Percentiles rank a stretch among this genome's conserved stretches.
Conservation (phyloP, 2,888 invertebrate species). For the Lacanobia oleracea region DNA sequence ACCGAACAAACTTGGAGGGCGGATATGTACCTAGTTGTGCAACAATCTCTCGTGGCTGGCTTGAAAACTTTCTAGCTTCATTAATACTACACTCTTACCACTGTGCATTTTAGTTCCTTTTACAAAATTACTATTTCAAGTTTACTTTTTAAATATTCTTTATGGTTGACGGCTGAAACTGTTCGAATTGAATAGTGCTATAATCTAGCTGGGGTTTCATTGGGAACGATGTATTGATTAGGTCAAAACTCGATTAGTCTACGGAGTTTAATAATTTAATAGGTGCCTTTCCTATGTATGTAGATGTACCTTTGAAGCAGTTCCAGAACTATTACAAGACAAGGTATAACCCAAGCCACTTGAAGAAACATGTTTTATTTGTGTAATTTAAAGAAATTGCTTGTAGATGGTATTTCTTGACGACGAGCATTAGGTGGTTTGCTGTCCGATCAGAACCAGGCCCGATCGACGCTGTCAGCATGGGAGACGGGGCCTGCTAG, state of each 20-base stretch:
- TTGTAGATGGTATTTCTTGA: too few species aligned
- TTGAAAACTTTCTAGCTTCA: slow-evolving; percentile 69
- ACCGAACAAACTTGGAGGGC: slow-evolving; percentile 60
- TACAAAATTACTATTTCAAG: slow-evolving; percentile 40
- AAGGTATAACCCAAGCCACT: background rate
- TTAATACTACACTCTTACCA: slow-evolving; percentile 65
- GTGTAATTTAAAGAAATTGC: too few species aligned
- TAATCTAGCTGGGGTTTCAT: slow-evolving; percentile 1
- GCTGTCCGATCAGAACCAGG: too few species aligned
- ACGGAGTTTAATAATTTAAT: slow-evolving; percentile 10
- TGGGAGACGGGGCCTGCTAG: too few species aligned
- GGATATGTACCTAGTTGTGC: slow-evolving; percentile 67
- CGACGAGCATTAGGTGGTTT: too few species aligned
- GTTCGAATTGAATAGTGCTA: background rate
- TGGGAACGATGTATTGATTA: slow-evolving; percentile 20
- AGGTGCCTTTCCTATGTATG: background rate
- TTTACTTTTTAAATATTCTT: slow-evolving; percentile 40
- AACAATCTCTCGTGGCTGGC: slow-evolving; percentile 69
- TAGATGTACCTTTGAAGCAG: background rate
- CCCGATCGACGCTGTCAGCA: too few species aligned
- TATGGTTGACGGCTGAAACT: slow-evolving; percentile 9
- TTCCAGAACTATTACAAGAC: background rate
- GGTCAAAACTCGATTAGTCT: background rate
- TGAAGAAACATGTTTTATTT: background rate
- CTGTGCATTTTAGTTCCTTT: slow-evolving; percentile 57